Evolutionary conservation across 2,797 vertebrate genomes (phyloP).

Genomic region (Liparis tanakae): DNA sequence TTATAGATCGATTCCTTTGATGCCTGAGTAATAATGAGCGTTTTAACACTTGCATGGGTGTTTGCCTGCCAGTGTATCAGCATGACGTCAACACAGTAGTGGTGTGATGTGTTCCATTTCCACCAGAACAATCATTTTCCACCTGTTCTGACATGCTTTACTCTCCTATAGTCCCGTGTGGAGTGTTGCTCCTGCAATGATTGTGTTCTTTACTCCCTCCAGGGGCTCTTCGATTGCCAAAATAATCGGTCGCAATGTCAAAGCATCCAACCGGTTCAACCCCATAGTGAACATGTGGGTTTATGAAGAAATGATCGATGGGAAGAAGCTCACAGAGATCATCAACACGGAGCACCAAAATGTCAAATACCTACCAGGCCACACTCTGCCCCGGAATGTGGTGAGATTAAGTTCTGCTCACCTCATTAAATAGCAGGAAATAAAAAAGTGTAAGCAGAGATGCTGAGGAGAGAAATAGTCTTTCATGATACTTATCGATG

Average conservation of each 20-base stretch:
- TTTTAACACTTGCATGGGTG: not conserved
- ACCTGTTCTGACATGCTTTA: not conserved
- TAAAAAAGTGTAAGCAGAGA: not conserved
- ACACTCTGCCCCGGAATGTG: constrained; percentile 85
- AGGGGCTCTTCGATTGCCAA: constrained; percentile 88
- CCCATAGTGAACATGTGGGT: constrained; percentile 88
- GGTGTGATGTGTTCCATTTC: not conserved
- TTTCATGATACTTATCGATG: not conserved
- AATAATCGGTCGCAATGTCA: constrained; percentile 86
- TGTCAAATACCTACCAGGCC: constrained; percentile 86
- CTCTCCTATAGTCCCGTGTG: not conserved
- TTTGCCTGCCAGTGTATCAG: not conserved
- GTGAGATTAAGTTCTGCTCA: constrained; percentile 64
- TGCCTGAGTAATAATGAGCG: not conserved
- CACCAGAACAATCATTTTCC: not conserved
- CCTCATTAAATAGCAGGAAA: not conserved
- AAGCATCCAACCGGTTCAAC: constrained; percentile 82
- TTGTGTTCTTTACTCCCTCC: constrained; percentile 3
- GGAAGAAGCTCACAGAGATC: constrained; percentile 85
- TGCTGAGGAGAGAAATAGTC: not conserved
- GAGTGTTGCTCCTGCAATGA: not conserved
- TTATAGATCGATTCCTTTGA: not conserved
- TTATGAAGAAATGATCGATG: constrained; percentile 84
- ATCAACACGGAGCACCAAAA: constrained; percentile 89
- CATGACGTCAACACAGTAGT: not conserved